phyloP scores from a whole-genome alignment of 2,797 vertebrate genomes.

The Graptemys geographica region DNA sequence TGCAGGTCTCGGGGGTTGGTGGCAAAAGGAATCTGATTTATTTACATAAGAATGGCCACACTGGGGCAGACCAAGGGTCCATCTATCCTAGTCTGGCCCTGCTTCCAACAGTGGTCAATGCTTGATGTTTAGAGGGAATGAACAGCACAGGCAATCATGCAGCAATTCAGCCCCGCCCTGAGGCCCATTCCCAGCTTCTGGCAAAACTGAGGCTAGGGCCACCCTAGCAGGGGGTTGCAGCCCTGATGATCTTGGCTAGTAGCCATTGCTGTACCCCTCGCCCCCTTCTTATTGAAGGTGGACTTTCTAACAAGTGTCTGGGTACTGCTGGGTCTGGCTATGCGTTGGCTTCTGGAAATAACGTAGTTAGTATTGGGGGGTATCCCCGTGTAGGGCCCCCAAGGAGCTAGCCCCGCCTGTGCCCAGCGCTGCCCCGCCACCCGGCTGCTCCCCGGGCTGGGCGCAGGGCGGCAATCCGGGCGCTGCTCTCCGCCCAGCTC shows the following conservation, averaged over 20 bases:
- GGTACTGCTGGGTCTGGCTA: background rate
- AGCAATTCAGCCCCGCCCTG: no score
- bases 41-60: background rate
- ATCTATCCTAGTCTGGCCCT: background rate
- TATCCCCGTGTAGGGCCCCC: no score
- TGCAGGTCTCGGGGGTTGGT: no score
- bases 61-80: background rate
- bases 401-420: no score
- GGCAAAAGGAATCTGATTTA: background rate
- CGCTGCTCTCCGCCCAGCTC: constrained; percentile 14
- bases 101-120: background rate
- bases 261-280: no score
- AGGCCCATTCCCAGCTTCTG: no score
- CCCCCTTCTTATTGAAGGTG: no score
- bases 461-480: background rate
- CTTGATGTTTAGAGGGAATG: background rate
- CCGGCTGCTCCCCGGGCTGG: no score
- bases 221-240: no score
- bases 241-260: no score
- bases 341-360: background rate
- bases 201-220: no score
- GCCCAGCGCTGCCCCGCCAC: no score
- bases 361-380: background rate
- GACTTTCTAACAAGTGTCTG: background rate
- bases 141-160: background rate